Base-by-base conservation (phyloP, 2,888 invertebrate genomes). In the Leucozona laternaria region DNA sequence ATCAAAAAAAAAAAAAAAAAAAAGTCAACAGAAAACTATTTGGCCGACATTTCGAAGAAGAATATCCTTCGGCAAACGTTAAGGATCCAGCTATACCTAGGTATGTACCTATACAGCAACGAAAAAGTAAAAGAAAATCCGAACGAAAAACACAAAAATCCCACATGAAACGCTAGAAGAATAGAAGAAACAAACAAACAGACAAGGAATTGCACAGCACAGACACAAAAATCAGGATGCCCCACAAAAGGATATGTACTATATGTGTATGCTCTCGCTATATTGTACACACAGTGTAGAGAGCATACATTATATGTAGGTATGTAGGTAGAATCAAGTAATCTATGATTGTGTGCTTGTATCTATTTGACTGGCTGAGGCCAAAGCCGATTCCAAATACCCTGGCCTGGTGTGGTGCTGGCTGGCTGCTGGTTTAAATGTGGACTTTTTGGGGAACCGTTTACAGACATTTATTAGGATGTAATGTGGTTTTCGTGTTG, bases 401-500 rank as follows among this genome's bases (percentile, higher is more conserved):
- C 31, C 48, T 10, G 1, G 28, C n/a, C n/a, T n/a, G n/a, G n/a
- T n/a, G n/a, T n/a, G n/a, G n/a, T n/a, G n/a, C n/a, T n/a, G n/a
- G n/a, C n/a, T n/a, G n/a, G n/a, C n/a, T n/a, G n/a, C n/a, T 2
- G 34, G 10, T 55, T 15, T 40, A 37, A 40, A 48, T 71, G 66
- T 45, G 40, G 40, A 62, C 62, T 62, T 72, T 53, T 31, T 34
- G 70, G 78, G 50, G 70, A 80, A 66, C 77, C 80, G 68, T 81
- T 78, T 78, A 81, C 73, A 70, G 78, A 73, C 81, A 75, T 82
- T 86, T 81, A 86, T 78, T 81, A 58, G 78, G 70, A 78, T 86
- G 81, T 86, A 86, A 82, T 86, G 86, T 78, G 86, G 86, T 86
- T 86, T 86, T 78, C 86, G 81, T 86, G 81, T 86, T 86, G 78